Conservation (phyloP, 2,888 invertebrate genomes). For the Rotaria macrura region DNA sequence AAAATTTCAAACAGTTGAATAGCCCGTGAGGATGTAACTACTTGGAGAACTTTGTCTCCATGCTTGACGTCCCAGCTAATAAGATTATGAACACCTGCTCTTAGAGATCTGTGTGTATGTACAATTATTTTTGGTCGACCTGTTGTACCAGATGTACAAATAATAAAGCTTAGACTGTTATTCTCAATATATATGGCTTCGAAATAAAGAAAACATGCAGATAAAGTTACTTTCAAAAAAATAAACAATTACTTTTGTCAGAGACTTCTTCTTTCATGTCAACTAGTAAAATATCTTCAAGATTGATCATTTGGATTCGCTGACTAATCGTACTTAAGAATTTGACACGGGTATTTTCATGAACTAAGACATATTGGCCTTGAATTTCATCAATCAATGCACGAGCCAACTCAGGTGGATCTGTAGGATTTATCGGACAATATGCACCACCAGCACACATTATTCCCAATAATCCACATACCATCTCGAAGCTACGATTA, state of each 20-base stretch:
- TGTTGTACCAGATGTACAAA: neutral
- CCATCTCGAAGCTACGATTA: neutral
- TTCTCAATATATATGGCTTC: neutral
- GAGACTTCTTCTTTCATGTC: neutral
- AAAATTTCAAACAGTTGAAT: slow-evolving; percentile 4
- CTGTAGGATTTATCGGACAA: neutral
- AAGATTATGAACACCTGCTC: neutral
- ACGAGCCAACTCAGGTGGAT: neutral
- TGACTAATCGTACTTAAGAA: neutral
- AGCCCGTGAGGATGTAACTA: neutral
- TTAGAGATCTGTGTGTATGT: neutral
- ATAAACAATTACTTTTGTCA: neutral
- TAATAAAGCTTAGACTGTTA: neutral
- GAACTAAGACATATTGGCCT: neutral
- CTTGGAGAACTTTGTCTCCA: neutral
- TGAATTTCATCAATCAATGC: neutral
- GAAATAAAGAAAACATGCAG: neutral
- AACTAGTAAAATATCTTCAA: neutral
- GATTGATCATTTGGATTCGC: neutral
- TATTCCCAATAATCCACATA: neutral
- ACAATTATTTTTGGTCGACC: neutral
- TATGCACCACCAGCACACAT: neutral
- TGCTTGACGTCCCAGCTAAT: neutral
- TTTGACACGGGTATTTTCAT: neutral
- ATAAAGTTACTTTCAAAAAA: neutral